Percentiles rank a stretch among this genome's conserved stretches.
Conservation (phyloP, 2,113 vertebrate species). For the Notarius lentiginosus region DNA sequence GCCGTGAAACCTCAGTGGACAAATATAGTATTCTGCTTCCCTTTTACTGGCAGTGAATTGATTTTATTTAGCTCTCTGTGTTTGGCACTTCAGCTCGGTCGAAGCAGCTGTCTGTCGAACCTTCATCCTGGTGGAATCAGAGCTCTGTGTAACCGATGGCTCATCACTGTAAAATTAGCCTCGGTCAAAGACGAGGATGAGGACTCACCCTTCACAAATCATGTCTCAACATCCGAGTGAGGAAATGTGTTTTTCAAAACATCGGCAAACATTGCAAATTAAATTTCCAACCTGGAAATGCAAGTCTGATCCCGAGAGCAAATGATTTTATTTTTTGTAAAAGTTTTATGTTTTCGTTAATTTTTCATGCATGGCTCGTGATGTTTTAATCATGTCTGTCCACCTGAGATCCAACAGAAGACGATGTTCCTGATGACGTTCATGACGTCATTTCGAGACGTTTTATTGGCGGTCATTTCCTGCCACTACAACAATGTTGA, state of each 20-base stretch:
- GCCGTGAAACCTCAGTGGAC: constrained; percentile 67
- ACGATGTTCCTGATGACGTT: no score
- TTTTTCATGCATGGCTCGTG: neutral
- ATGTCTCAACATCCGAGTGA: neutral
- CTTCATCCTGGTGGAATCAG: constrained; percentile 25
- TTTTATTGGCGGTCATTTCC: neutral
- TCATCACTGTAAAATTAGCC: constrained; percentile 25
- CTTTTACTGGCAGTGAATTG: constrained; percentile 73
- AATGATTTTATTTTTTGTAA: no score
- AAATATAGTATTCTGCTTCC: constrained; percentile 69
- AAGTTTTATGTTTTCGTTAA: no score
- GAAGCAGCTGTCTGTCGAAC: constrained; percentile 54
- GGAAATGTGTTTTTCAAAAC: neutral
- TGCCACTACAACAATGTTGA: neutral
- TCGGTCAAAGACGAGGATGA: neutral
- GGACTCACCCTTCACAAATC: constrained; percentile 7
- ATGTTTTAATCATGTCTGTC: neutral
- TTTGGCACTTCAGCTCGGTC: constrained; percentile 47
- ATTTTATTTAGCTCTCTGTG: constrained; percentile 65
- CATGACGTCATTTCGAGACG: neutral
- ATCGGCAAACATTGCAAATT: neutral
- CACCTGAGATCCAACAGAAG: neutral
- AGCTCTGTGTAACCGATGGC: constrained; percentile 6
- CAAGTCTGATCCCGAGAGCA: neutral
- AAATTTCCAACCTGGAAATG: neutral